A percentile compares a stretch with the other conserved stretches of the same genome.
phyloP scores from a whole-genome alignment of 2,888 invertebrate genomes.

The Apamea anceps region DNA sequence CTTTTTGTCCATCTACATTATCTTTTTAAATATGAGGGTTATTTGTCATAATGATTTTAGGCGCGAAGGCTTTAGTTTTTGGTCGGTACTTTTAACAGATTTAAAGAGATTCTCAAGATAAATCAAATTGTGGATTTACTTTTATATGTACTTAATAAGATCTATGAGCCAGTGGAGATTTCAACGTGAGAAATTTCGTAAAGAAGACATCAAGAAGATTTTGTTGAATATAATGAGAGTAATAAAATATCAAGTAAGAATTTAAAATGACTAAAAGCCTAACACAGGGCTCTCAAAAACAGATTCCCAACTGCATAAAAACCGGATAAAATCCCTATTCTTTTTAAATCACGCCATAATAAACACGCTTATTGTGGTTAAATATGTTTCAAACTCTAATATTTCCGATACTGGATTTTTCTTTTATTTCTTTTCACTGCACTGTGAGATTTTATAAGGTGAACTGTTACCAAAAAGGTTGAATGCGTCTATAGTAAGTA shows the following conservation, averaged over 20 bases:
- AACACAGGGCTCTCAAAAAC: constrained; percentile 39
- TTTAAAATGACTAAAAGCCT: constrained; percentile 29
- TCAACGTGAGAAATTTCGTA: constrained; percentile 32
- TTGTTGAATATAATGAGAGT: constrained; percentile 11
- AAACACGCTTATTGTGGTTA: constrained; percentile 59
- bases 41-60: constrained; percentile 44
- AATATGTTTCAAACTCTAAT: constrained; percentile 63
- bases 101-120: constrained; percentile 15
- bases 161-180: constrained; percentile 1
- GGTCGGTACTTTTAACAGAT: constrained; percentile 26
- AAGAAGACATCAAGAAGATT: constrained; percentile 36
- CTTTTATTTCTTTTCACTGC: constrained; percentile 69
- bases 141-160: background rate
- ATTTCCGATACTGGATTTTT: constrained; percentile 62
- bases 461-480: constrained; percentile 79
- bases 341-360: constrained; percentile 53
- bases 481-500: constrained; percentile 78
- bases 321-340: constrained; percentile 42
- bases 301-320: constrained; percentile 48
- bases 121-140: background rate
- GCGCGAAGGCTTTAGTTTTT: constrained; percentile 8
- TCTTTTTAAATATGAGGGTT: constrained; percentile 34
- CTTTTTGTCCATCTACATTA: constrained; percentile 45
- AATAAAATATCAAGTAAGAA: constrained; percentile 12
- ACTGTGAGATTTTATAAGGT: constrained; percentile 66